A percentile compares a stretch with the other conserved stretches of the same genome.
Evolutionary conservation across 1,140 invertebrate genomes (phyloP).

Genomic region (Antheraea mylitta): DNA sequence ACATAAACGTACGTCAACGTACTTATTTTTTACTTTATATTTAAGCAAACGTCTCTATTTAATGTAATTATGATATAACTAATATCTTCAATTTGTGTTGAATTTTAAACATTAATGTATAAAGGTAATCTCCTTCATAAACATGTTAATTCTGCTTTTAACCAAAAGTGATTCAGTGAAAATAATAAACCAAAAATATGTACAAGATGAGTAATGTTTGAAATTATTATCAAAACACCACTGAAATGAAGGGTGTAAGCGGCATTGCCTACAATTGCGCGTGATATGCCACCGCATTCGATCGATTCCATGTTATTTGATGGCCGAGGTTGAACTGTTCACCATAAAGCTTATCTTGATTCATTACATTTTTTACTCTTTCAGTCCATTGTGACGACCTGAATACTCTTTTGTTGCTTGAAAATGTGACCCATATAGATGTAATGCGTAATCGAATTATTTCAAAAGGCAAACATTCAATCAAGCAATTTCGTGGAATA

Average conservation of each 20-base stretch:
- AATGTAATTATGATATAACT: too few relatives aligned
- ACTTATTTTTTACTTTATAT: too few relatives aligned
- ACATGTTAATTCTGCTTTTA: too few relatives aligned
- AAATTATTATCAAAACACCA: too few relatives aligned
- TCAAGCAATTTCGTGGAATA: not conserved
- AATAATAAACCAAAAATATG: too few relatives aligned
- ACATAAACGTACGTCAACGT: too few relatives aligned
- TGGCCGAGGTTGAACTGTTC: conserved; percentile 74
- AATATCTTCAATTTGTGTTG: too few relatives aligned
- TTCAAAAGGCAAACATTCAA: conserved; percentile 26
- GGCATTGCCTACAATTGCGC: conserved; percentile 46
- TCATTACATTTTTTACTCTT: conserved; percentile 57
- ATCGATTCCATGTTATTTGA: conserved; percentile 70
- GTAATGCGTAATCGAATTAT: conserved; percentile 51
- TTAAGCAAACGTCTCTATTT: too few relatives aligned
- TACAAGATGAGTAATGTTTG: too few relatives aligned
- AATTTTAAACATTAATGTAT: too few relatives aligned
- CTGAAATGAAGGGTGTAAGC: conserved; percentile 30
- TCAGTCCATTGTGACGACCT: conserved; percentile 51
- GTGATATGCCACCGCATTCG: conserved; percentile 55
- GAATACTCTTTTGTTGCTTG: conserved; percentile 56
- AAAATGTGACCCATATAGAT: conserved; percentile 62
- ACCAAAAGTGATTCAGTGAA: too few relatives aligned
- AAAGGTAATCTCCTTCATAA: too few relatives aligned
- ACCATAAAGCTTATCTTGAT: conserved; percentile 72